These are phyloP conservation scores for Hyles lineata DNA, from an alignment of 2,888 invertebrate species.

Conservation along the genomic window DNA sequence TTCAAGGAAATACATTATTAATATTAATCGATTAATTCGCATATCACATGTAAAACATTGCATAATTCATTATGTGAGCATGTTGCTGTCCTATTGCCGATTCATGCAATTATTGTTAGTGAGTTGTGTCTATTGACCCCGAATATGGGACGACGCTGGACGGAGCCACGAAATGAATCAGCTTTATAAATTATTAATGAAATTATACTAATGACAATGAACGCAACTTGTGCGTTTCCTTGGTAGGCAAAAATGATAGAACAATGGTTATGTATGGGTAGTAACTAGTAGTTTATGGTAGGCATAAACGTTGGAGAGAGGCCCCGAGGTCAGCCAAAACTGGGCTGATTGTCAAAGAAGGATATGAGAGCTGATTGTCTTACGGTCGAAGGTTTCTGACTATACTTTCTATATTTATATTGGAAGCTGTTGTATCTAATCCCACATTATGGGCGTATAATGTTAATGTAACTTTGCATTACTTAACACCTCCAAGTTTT, in stretches of 20 bases:
- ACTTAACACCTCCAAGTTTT: background rate
- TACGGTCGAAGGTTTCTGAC: no score
- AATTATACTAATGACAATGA: conserved; percentile 19
- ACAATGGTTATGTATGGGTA: background rate
- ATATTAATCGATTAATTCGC: no score
- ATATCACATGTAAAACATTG: background rate
- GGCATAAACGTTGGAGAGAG: no score
- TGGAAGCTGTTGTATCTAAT: no score
- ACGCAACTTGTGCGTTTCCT: background rate
- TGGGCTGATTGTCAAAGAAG: no score
- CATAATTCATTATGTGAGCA: conserved; percentile 15
- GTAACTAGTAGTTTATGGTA: background rate
- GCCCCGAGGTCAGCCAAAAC: no score
- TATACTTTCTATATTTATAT: no score
- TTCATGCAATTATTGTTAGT: conserved; percentile 22
- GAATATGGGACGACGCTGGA: conserved; percentile 1
- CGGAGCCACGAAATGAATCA: conserved; percentile 15
- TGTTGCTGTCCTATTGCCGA: background rate
- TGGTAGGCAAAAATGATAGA: background rate
- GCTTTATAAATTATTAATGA: conserved; percentile 23
- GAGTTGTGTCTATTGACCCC: conserved; percentile 6
- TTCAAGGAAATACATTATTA: no score
- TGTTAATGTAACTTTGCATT: no score
- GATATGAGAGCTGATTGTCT: no score
- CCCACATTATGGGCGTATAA: no score